These are phyloP conservation scores for Sebastiscus tertius DNA, from an alignment of 2,797 vertebrate genomes.

Conservation along the genomic window DNA sequence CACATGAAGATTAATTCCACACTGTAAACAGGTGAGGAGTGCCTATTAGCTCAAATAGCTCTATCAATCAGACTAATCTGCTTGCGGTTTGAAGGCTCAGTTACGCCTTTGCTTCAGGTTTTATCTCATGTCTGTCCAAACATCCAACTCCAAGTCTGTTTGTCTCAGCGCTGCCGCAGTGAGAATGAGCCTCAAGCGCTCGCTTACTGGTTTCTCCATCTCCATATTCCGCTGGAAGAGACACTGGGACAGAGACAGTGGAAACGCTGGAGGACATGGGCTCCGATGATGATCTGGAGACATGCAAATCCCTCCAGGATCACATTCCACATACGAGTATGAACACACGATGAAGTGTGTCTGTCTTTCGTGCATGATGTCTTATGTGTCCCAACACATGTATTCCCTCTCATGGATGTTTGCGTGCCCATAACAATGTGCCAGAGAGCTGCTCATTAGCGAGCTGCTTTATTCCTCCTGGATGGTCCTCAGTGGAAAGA, in stretches of 20 bases:
- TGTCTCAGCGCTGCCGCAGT: constrained; percentile 10
- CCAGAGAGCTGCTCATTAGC: constrained; percentile 55
- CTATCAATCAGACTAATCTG: constrained; percentile 38
- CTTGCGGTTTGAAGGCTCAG: constrained; percentile 17
- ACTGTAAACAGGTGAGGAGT: constrained; percentile 52
- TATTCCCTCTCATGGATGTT: constrained; percentile 39
- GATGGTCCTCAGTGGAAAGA: constrained; percentile 54
- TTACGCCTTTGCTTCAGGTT: constrained; percentile 22
- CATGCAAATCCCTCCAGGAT: constrained; percentile 66
- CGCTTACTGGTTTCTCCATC: constrained; percentile 61
- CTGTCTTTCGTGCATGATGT: background rate
- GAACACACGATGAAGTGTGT: constrained; percentile 8
- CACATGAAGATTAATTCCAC: constrained; percentile 26
- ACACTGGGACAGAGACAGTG: constrained; percentile 38
- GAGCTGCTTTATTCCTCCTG: constrained; percentile 42
- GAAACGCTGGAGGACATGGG: constrained; percentile 62
- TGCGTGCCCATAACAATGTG: constrained; percentile 52
- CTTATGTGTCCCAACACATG: constrained; percentile 28
- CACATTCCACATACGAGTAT: constrained; percentile 39
- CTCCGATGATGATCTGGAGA: constrained; percentile 55
- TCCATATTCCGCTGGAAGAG: constrained; percentile 48
- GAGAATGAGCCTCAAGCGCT: constrained; percentile 5
- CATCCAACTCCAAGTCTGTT: background rate
- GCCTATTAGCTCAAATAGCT: constrained; percentile 17
- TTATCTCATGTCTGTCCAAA: constrained; percentile 38